Conservation (phyloP, 1,140 invertebrate species). For the Rhysida immarginata region DNA sequence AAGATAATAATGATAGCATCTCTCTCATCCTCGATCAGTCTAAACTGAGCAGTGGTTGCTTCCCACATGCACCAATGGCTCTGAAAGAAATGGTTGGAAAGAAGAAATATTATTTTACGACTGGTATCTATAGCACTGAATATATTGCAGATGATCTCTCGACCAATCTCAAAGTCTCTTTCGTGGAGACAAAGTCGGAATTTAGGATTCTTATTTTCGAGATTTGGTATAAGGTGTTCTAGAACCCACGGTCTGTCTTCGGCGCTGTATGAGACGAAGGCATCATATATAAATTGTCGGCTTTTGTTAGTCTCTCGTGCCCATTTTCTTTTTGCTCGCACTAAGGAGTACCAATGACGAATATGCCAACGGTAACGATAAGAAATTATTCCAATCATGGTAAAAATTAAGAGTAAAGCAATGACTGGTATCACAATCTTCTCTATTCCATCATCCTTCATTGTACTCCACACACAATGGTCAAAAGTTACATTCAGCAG, state of each 20-base stretch:
- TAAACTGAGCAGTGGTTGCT: slow-evolving; percentile 38
- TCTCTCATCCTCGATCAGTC: slow-evolving; percentile 29
- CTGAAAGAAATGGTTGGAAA: slow-evolving; percentile 43
- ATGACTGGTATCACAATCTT: too few species aligned
- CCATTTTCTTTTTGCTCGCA: slow-evolving; percentile 19
- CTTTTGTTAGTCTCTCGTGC: background rate
- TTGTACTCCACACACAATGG: too few species aligned
- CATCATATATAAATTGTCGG: slow-evolving; percentile 39
- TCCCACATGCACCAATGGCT: slow-evolving; percentile 52
- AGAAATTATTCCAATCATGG: too few species aligned
- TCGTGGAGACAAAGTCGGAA: slow-evolving; percentile 46
- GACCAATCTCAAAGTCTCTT: slow-evolving; percentile 45
- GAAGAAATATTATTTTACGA: slow-evolving; percentile 42
- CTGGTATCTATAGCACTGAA: slow-evolving; percentile 40
- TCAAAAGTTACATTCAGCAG: too few species aligned
- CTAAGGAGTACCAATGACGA: slow-evolving; percentile 38
- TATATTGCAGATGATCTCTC: slow-evolving; percentile 42
- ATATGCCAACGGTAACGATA: slow-evolving; percentile 34
- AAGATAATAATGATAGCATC: slow-evolving; percentile 43
- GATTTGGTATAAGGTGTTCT: slow-evolving; percentile 33
- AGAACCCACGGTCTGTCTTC: slow-evolving; percentile 44
- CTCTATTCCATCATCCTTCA: too few species aligned
- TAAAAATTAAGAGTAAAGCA: too few species aligned
- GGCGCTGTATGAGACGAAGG: slow-evolving; percentile 47
- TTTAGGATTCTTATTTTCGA: slow-evolving; percentile 36